Evolutionary conservation across 64 coral and sea anemone species (phyloP).

Genomic region (Orbicella faveolata): DNA sequence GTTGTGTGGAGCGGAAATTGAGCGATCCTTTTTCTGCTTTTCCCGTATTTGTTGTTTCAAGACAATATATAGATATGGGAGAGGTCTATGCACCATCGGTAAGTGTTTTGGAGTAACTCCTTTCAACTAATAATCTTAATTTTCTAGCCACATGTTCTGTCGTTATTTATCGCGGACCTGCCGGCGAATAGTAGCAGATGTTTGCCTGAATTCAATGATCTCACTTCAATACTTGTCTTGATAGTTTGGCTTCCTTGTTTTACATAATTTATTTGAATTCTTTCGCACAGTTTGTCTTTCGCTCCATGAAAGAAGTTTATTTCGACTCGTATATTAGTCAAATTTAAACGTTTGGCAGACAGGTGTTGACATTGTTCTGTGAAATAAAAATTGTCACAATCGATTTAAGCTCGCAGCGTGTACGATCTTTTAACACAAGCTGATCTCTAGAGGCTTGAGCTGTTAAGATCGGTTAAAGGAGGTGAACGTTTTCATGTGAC

Average conservation of each 20-base stretch:
- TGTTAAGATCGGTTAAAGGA: neutral
- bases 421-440: neutral
- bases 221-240: neutral
- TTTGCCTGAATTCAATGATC: neutral
- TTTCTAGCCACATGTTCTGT: neutral
- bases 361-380: neutral
- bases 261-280: neutral
- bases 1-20: conserved; percentile 2
- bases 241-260: neutral
- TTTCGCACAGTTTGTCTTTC: neutral
- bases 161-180: neutral
- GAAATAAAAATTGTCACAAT: neutral
- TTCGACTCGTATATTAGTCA: neutral
- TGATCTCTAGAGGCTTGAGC: neutral
- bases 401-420: neutral
- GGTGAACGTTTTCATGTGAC: neutral
- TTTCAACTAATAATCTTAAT: neutral
- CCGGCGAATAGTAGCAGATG: neutral
- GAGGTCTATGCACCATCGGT: conserved; percentile 86
- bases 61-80: conserved; percentile 60
- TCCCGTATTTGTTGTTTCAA: neutral
- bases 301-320: neutral
- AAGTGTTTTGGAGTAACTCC: conserved; percentile 2
- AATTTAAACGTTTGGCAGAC: neutral
- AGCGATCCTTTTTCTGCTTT: neutral